These are phyloP conservation scores for Odontamblyopus rebecca DNA, from an alignment of 2,797 vertebrate species.

Conservation along the genomic window DNA sequence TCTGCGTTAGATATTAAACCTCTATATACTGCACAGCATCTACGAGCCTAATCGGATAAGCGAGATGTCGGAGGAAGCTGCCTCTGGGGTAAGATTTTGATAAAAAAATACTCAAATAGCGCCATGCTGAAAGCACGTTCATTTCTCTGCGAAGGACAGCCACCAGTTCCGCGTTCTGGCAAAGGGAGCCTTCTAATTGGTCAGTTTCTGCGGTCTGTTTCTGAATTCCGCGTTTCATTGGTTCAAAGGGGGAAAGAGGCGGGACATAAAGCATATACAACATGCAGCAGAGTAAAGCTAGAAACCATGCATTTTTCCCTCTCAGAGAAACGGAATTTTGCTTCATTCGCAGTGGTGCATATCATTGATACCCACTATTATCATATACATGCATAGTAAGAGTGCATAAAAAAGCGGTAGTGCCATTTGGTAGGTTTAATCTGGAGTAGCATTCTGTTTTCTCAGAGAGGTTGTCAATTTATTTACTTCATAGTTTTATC, in stretches of 20 bases:
- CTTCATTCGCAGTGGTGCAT: background rate
- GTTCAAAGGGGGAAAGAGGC: background rate
- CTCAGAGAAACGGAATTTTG: background rate
- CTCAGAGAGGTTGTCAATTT: too few species aligned
- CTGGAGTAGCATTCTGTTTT: background rate
- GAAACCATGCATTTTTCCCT: too few species aligned
- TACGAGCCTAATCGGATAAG: background rate
- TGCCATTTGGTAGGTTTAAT: background rate
- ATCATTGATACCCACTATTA: background rate
- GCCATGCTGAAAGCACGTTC: background rate
- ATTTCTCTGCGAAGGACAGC: background rate
- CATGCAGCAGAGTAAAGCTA: background rate
- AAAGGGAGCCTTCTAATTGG: slow-evolving; percentile 50
- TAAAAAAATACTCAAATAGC: background rate
- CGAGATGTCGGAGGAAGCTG: slow-evolving; percentile 58
- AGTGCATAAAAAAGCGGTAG: background rate
- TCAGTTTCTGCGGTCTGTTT: background rate
- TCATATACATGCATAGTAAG: background rate
- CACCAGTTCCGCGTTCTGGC: slow-evolving; percentile 26
- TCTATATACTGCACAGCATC: background rate
- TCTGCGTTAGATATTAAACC: background rate
- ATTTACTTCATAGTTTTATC: background rate
- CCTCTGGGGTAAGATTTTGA: slow-evolving; percentile 47
- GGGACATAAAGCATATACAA: background rate
- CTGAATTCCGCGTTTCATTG: slow-evolving; percentile 33